Evolutionary conservation across 1,140 invertebrate genomes (phyloP), one percentile per base, ranked within the genome.

Genomic region (Philopotamus ludificatus): DNA sequence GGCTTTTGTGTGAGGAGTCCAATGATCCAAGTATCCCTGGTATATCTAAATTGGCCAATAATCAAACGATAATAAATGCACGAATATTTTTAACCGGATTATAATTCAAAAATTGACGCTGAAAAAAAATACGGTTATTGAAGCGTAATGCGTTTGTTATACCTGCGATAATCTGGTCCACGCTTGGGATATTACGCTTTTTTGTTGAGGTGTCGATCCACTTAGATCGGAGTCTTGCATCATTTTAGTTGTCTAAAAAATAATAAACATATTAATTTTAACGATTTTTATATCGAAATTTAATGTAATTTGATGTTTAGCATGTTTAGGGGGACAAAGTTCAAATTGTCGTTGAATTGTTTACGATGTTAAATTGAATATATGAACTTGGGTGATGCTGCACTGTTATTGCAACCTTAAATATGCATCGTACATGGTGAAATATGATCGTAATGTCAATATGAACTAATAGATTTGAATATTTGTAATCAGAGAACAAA

Each of bases 11-110:
- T 86, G 83, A 65, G 82, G 86, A 72, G 83, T 87, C 79, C 82
- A 89, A 77, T 79, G 85, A 82, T 85, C 88, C 80, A 84, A 72
- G 58, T 79, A 77, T 42, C 82, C 80, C 76, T 85, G 83, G 72
- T 84, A 84, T 65, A 81, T 79, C 83, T 85, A 34, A 34, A 49
- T 50, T 23, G 49, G 16, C 50, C 63, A 12, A 22, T 21, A 41
- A 58, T 42, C 44, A 44, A 62, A 7, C 12, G 28, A 34, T 7
- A 34, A 49, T 26, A 63, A 60, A 60, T 20, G 39, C 70, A 39
- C 12, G 4, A 12, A 4, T 34, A 34, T 34, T 34, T 4, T 34
- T 34, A 34, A 7, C 4, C 28, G 28, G 28, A 7, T 34, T 34
- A 12, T 34, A 34, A 34, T 12, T 7, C 28, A 34, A 4, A 34